Base-by-base conservation (phyloP, 2,113 vertebrate genomes). In the Naja naja region DNA sequence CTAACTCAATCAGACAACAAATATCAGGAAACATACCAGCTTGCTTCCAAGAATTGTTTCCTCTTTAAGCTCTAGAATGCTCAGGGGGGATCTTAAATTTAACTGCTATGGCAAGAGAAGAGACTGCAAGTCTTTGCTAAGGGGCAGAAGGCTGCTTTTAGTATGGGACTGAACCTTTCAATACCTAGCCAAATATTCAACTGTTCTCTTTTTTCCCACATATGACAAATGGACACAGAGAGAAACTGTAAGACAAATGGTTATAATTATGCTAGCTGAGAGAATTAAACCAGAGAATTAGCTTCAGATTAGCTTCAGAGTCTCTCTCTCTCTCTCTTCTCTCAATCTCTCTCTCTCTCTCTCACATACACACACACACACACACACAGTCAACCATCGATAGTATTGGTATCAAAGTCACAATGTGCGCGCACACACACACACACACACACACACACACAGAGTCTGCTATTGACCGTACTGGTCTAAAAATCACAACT, bases 1-100 rank as follows among this genome's bases (percentile, higher is more conserved):
- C 87, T 96, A 97, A 97, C 93, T 92, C 93, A 96, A 94, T 94
- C 92, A 97, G 94, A 97, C 96, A 97, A 96, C 95, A 87, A 87
- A 91, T 95, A 94, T 94, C 94, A 92, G 94, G 91, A 96, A 94
- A 93, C 91, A 96, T 96, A 94, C 94, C 96, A 96, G 94, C 90
- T 94, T 93, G 94, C 92, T 96, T 94, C 93, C 91, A 94, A 95
- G 94, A 96, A 96, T 92, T 92, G n/a, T 90, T 96, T 95, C 14
- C 93, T 96, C 94, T 95, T 94, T 94, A 91, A 91, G 93, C 92
- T 96, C 94, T 95, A 94, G 95, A 97, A 95, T 39, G 93, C 74
- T 93, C 95, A 92, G 88, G 94, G 95, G 81, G 94, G 4, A 95
- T 93, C 91, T 97, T 97, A 96, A 96, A 92, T 92, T 95, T 96